Evolutionary conservation across 2,113 vertebrate genomes (phyloP), one percentile per base, ranked within the genome.

Genomic region (Spheniscus mendiculus): DNA sequence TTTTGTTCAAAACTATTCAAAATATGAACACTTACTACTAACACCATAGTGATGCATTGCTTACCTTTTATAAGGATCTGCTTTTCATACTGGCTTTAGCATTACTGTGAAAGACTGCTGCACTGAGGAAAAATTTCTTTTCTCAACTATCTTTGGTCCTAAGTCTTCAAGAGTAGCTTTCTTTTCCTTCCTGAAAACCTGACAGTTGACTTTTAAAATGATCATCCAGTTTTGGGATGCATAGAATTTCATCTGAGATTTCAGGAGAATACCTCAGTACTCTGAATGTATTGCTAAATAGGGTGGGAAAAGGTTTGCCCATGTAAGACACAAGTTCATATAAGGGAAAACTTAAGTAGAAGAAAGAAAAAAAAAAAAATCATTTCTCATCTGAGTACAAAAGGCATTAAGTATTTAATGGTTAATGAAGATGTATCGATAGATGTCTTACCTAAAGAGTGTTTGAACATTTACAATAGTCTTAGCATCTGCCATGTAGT

Each of bases 401-500:
- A 63, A 81, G 15, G 10, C 27, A 63, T 52, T 12, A 26, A 61
- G 4, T 27, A 56, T 22, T 45, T 77, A 10, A 56, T 11, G 11
- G 5, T n/a, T 42, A 66, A 80, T 8, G 27, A 89, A 21, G 30
- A 34, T 17, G n/a, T n/a, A 61, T 7, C n/a, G 13, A 23, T 3
- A 38, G 22, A 61, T 20, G 5, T 32, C 89, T 58, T 97, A 99
- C 99, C 99, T 99, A 98, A 99, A 99, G 74, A 99, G 99, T 1
- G 99, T 99, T 95, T 99, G 99, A 53, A 99, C 99, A 23, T 99
- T 99, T 67, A 99, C 99, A 45, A 99, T 99, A 12, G 99, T 99
- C 90, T 99, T 99, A 70, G 99, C 99, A 34, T 99, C 99, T 7
- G 99, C 99, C 99, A 99, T 99, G 97, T 99, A 99, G 97, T 99